phyloP scores from a whole-genome alignment of 1,140 invertebrate genomes.

The Monochamus saltuarius region DNA sequence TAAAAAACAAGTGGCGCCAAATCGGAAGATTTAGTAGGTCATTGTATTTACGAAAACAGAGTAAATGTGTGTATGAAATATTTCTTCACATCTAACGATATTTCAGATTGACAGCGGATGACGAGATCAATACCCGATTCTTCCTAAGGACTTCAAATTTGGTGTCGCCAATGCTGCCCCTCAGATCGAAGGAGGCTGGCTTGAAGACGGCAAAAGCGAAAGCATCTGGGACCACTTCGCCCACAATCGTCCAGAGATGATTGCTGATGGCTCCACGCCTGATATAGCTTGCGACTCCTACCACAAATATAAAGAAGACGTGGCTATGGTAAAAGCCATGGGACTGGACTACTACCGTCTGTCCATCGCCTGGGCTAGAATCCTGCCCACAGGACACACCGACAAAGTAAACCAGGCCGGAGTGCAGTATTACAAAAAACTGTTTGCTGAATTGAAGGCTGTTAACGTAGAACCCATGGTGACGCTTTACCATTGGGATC shows the following conservation, averaged over 20 bases:
- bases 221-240: constrained; percentile 50
- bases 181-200: constrained; percentile 58
- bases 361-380: constrained; percentile 63
- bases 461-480: constrained; percentile 57
- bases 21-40: too few species aligned
- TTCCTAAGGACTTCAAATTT: constrained; percentile 4
- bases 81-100: too few species aligned
- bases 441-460: constrained; percentile 29
- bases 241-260: constrained; percentile 30
- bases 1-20: too few species aligned
- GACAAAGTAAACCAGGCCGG: constrained; percentile 56
- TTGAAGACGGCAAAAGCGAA: constrained; percentile 41
- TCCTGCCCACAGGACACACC: constrained; percentile 56
- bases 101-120: too few species aligned
- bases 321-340: not conserved
- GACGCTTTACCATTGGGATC: constrained; percentile 71
- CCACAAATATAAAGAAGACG: constrained; percentile 1
- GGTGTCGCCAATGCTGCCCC: not conserved
- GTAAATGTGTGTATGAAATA: too few species aligned
- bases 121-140: not conserved
- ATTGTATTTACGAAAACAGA: too few species aligned
- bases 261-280: not conserved
- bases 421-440: constrained; percentile 58
- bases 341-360: constrained; percentile 52
- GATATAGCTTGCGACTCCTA: constrained; percentile 3